Evolutionary conservation across 2,888 invertebrate species (phyloP), one percentile per base, ranked within the genome.

Genomic region (Eremobia ochroleuca): DNA sequence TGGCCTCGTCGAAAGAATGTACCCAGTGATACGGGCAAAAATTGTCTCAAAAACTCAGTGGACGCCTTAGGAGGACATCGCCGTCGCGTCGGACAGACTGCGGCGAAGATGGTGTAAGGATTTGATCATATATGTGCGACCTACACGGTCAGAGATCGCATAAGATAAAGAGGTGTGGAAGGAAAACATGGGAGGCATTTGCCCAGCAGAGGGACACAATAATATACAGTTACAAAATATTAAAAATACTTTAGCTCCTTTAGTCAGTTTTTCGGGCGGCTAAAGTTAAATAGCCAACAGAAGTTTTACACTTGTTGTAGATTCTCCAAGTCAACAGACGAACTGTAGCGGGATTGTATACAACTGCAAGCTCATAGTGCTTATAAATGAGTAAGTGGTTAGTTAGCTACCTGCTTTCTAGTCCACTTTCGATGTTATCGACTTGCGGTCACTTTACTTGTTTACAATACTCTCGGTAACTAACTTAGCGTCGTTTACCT

Each of bases 371-470:
- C 52, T 82, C 34, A 37, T 58, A 72, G 61, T 62, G 21, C 55
- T 66, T 68, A 68, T 61, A 77, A 34, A 64, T 67, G 66, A 75
- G 46, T 64, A 34, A 76, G 67, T 58, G 31, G 78, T 76, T 71
- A 73, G 73, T 75, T 31, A 55, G 31, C 62, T 80, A 34, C 46
- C 66, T 13, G 76, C 81, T 87, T 81, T 87, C 88, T 88, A 81
- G 79, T 72, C 81, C 83, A 88, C 87, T 87, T 88, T 87, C 86
- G 71, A 79, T 83, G 49, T 77, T 76, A 81, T 66, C 59, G 76
- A 34, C 52, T 64, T 73, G 79, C 64, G 81, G 86, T 87, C 81
- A 82, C 49, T 67, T 73, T 62, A 73, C 79, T 71, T 76, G 58
- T 28, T 82, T 66, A 59, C 11, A 49, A 34, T 25, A 34, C 72